phyloP scores from a whole-genome alignment of 2,113 vertebrate species.

The Pitta sordida region DNA sequence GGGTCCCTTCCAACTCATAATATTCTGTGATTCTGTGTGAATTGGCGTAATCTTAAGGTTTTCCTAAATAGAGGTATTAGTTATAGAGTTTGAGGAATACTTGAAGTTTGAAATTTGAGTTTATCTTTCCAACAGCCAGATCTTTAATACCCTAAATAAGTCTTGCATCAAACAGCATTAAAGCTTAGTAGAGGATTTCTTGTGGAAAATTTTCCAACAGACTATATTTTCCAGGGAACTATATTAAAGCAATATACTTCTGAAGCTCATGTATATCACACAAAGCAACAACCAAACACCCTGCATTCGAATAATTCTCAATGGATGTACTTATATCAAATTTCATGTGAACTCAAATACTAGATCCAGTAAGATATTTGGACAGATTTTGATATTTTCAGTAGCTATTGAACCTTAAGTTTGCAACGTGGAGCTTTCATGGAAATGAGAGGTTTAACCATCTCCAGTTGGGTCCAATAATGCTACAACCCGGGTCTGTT shows the following conservation, averaged over 20 bases:
- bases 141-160: not conserved
- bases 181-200: not conserved
- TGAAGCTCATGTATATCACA: not conserved
- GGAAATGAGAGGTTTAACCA: not conserved
- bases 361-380: not conserved
- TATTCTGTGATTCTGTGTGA: no score
- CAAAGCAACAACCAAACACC: not conserved
- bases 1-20: no score
- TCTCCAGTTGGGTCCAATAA: not conserved
- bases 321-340: not conserved
- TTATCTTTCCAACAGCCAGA: not conserved
- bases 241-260: not conserved
- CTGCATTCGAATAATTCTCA: not conserved
- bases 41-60: not conserved
- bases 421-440: not conserved
- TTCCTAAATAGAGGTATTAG: not conserved
- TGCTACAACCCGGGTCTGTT: not conserved
- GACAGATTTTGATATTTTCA: not conserved
- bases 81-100: not conserved
- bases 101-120: not conserved
- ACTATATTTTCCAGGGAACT: not conserved
- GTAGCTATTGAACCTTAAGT: not conserved
- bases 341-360: not conserved
- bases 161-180: constrained; percentile 6
- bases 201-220: not conserved